These are phyloP conservation scores for Thymallus thymallus DNA, from an alignment of 2,113 vertebrate genomes.

Conservation along the genomic window DNA sequence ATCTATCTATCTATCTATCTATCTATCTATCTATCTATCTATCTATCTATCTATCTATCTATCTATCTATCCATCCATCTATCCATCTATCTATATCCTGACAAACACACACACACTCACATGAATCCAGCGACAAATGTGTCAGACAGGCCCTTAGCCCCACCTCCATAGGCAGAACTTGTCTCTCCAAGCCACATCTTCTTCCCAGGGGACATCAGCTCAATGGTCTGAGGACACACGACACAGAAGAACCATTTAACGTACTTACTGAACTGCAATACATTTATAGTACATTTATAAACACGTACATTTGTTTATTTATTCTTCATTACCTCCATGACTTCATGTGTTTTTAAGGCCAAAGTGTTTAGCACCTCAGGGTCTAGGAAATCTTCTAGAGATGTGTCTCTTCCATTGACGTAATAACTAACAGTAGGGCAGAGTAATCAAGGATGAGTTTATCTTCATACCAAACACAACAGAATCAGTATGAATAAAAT, in stretches of 20 bases:
- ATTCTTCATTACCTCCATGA: slow-evolving; percentile 76
- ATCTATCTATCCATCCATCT: no score
- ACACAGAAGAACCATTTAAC: neutral
- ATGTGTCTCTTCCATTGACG: slow-evolving; percentile 83
- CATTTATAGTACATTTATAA: neutral
- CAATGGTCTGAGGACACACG: slow-evolving; percentile 29
- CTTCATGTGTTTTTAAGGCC: slow-evolving; percentile 64
- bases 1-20: no score
- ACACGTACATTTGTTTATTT: no score
- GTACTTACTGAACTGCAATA: neutral
- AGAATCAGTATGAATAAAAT: neutral
- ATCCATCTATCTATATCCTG: no score
- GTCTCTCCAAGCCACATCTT: slow-evolving; percentile 94
- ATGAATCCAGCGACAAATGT: slow-evolving; percentile 90
- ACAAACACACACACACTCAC: slow-evolving; percentile 70
- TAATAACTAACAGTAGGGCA: slow-evolving; percentile 81
- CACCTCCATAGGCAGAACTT: slow-evolving; percentile 90
- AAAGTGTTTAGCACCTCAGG: slow-evolving; percentile 85
- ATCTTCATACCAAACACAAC: neutral
- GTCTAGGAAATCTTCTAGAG: slow-evolving; percentile 84
- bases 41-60: no score
- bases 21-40: no score
- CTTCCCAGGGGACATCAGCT: slow-evolving; percentile 71
- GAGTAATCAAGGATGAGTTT: neutral
- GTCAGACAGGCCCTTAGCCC: slow-evolving; percentile 84